Evolutionary conservation across 2,113 vertebrate genomes (phyloP).

Genomic region (Columba janthina): DNA sequence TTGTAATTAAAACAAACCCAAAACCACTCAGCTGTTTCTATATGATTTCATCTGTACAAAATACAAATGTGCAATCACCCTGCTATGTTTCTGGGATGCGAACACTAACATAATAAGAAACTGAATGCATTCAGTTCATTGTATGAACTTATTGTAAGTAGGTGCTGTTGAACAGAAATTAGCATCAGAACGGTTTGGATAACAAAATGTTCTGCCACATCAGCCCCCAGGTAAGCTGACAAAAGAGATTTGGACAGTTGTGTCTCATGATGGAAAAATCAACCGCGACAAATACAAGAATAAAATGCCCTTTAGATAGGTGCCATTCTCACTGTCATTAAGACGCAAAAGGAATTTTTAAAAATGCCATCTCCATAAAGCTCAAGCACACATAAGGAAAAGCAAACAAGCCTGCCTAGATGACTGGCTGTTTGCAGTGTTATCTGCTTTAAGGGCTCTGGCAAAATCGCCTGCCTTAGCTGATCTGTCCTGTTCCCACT

Average conservation of each 20-base stretch:
- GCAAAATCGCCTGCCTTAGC: not conserved
- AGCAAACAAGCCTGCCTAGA: not conserved
- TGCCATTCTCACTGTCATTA: not conserved
- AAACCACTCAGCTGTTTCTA: not conserved
- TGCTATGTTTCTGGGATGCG: not conserved
- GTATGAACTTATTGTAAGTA: not conserved
- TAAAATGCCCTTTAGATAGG: not conserved
- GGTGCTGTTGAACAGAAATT: not conserved
- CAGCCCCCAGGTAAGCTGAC: not conserved
- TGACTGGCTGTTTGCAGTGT: not conserved
- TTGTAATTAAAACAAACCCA: not conserved
- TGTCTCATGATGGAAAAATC: not conserved
- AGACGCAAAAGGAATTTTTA: not conserved
- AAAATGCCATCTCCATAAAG: not conserved
- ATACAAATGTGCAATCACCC: not conserved
- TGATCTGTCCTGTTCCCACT: not conserved
- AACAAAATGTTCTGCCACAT: not conserved
- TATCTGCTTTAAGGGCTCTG: not conserved
- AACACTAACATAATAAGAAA: not conserved
- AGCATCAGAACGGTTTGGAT: not conserved
- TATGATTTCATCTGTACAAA: not conserved
- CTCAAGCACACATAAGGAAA: not conserved
- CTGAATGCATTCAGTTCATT: not conserved
- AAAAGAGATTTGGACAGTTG: not conserved
- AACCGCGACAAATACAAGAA: not conserved